A percentile compares a stretch with the other conserved stretches of the same genome.
These are phyloP conservation scores for Pelosia muscerda DNA, from an alignment of 2,888 invertebrate species.

Conservation along the genomic window DNA sequence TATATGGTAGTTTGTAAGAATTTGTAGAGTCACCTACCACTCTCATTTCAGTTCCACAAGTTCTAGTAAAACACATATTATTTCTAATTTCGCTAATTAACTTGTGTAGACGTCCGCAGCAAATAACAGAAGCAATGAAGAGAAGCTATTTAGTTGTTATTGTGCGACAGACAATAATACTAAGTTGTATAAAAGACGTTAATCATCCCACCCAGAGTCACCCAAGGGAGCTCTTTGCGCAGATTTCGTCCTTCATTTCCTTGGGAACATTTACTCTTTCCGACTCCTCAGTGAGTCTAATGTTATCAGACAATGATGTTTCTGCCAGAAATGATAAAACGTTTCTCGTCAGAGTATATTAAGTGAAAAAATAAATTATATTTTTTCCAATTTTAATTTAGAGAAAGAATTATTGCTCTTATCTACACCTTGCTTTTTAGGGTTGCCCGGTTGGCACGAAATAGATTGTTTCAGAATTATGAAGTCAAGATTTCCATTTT, in stretches of 20 bases:
- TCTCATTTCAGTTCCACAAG: slow-evolving; percentile 18
- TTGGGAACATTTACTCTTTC: slow-evolving; percentile 72
- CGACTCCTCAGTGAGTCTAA: slow-evolving; percentile 62
- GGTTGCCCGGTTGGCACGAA: slow-evolving; percentile 25
- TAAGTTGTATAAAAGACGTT: slow-evolving; percentile 68
- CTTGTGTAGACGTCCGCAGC: slow-evolving; percentile 41
- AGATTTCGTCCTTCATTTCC: slow-evolving; percentile 75
- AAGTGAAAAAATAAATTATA: slow-evolving; percentile 40
- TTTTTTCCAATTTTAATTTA: slow-evolving; percentile 40
- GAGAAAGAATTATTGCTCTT: slow-evolving; percentile 32
- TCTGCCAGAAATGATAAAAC: slow-evolving; percentile 57
- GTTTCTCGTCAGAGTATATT: slow-evolving; percentile 47
- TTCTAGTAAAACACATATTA: slow-evolving; percentile 38
- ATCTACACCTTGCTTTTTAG: slow-evolving; percentile 35
- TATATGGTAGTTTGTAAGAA: no score
- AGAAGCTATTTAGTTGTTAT: slow-evolving; percentile 58
- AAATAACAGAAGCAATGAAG: slow-evolving; percentile 50
- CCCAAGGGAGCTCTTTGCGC: slow-evolving; percentile 57
- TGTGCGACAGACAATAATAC: slow-evolving; percentile 62
- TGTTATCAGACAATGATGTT: slow-evolving; percentile 69
- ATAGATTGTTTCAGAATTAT: neutral
- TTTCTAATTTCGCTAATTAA: slow-evolving; percentile 53
- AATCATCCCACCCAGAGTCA: slow-evolving; percentile 63
- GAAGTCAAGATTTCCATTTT: neutral
- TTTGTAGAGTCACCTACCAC: slow-evolving; percentile 17